Conservation (phyloP, 30 jellyfish, hydroid and myxozoan genomes). For the Turritopsis dohrnii region DNA sequence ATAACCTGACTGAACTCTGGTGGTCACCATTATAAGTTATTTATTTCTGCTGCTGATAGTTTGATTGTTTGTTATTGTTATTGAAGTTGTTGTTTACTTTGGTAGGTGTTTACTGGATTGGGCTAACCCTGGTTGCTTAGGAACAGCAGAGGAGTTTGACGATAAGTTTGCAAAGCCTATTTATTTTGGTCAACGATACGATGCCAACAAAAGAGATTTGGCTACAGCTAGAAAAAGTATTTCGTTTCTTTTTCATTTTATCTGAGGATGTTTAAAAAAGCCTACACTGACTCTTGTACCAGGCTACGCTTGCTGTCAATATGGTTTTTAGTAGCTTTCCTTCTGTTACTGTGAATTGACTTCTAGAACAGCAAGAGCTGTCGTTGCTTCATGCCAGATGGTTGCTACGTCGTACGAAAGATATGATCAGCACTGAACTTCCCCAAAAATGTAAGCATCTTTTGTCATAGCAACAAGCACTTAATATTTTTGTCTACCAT, state of each 20-base stretch:
- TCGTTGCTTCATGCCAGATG: constrained; percentile 49
- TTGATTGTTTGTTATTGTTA: neutral
- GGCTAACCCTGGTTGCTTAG: constrained; percentile 87
- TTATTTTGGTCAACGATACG: constrained; percentile 60
- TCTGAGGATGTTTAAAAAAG: too few relatives aligned
- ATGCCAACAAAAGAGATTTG: constrained; percentile 67
- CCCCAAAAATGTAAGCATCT: constrained; percentile 57
- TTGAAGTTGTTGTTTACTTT: neutral
- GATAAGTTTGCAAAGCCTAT: constrained; percentile 45
- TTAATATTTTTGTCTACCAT: neutral
- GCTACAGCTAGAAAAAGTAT: constrained; percentile 76
- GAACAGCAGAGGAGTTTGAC: constrained; percentile 41
- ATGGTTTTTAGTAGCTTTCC: too few relatives aligned
- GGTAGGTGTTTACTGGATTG: constrained; percentile 76
- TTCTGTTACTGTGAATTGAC: too few relatives aligned
- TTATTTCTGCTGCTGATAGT: neutral
- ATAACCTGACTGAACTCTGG: constrained; percentile 77
- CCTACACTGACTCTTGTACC: too few relatives aligned
- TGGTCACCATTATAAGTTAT: neutral
- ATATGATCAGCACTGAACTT: constrained; percentile 41
- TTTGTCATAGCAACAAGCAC: too few relatives aligned
- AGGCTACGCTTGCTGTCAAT: too few relatives aligned
- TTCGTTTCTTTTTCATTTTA: too few relatives aligned
- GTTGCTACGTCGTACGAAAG: constrained; percentile 70
- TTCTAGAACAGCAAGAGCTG: constrained; percentile 61